Evolutionary conservation across 2,888 invertebrate species (phyloP).

Genomic region (Oscheius onirici): DNA sequence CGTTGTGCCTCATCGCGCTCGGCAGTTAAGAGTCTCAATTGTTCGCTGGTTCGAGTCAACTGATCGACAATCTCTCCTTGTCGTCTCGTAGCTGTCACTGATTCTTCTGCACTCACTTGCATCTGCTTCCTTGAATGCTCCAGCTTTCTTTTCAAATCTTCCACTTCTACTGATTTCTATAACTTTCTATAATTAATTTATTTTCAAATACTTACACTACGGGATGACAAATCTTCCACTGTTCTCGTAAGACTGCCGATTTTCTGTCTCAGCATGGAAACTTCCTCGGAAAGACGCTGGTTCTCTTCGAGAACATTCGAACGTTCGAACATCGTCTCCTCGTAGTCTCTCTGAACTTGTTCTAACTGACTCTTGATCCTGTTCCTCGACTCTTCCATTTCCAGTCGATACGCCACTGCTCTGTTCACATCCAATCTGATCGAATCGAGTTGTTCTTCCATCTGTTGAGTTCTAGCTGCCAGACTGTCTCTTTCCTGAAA

Average conservation of each 20-base stretch:
- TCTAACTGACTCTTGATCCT: slow-evolving; percentile 48
- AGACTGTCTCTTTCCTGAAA: slow-evolving; percentile 44
- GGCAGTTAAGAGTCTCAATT: slow-evolving; percentile 9
- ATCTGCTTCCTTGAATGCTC: slow-evolving; percentile 46
- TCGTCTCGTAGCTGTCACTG: slow-evolving; percentile 27
- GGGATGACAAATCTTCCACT: slow-evolving; percentile 15
- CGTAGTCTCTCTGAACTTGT: slow-evolving; percentile 53
- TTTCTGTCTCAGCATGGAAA: slow-evolving; percentile 33
- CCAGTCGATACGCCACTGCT: slow-evolving; percentile 52
- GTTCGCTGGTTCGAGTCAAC: slow-evolving; percentile 7
- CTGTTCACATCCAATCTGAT: slow-evolving; percentile 50
- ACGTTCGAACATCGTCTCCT: slow-evolving; percentile 63
- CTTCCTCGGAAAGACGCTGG: slow-evolving; percentile 51
- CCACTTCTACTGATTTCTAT: slow-evolving; percentile 34
- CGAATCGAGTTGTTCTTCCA: slow-evolving; percentile 56
- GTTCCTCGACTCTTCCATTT: slow-evolving; percentile 50
- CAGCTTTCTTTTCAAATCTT: slow-evolving; percentile 41
- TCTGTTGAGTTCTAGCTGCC: slow-evolving; percentile 40
- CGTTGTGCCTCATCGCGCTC: slow-evolving; percentile 49
- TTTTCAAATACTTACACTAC: background rate
- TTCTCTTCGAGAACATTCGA: slow-evolving; percentile 43
- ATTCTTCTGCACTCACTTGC: slow-evolving; percentile 25
- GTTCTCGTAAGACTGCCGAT: slow-evolving; percentile 13
- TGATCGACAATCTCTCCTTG: slow-evolving; percentile 19
- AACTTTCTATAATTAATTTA: background rate